phyloP scores from a whole-genome alignment of 2,113 vertebrate species.

The Tetrao urogallus region DNA sequence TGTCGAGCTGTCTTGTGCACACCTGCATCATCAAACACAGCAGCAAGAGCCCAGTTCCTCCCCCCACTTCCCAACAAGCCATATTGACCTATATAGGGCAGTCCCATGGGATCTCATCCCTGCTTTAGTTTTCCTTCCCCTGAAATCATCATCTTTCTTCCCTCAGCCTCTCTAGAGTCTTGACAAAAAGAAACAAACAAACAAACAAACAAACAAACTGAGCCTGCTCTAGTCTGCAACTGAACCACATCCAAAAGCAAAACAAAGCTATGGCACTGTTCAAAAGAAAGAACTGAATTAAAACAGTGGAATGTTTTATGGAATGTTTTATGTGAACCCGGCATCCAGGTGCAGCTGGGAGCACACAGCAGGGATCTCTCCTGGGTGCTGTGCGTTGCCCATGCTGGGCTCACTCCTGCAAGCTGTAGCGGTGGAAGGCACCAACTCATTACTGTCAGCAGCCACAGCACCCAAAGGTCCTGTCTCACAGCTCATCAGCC shows the following conservation, averaged over 20 bases:
- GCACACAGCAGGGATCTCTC: too few relatives aligned
- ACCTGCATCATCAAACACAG: background rate
- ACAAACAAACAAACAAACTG: too few relatives aligned
- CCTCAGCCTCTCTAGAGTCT: background rate
- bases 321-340: rapidly evolving
- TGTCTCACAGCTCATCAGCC: too few relatives aligned
- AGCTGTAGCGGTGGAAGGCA: rapidly evolving
- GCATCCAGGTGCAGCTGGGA: background rate
- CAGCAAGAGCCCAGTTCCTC: background rate
- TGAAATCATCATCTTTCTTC: background rate
- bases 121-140: background rate
- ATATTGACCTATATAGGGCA: rapidly evolving
- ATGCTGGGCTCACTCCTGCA: background rate
- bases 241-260: background rate
- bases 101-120: background rate
- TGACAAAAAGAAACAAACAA: too few relatives aligned
- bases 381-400: too few relatives aligned
- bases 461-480: too few relatives aligned
- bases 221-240: background rate
- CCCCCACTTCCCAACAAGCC: background rate
- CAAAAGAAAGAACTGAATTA: background rate
- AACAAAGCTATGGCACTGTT: too few relatives aligned
- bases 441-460: background rate
- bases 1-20: background rate
- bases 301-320: rapidly evolving